Conservation (phyloP, 2,888 invertebrate genomes). For the Agrochola lota region DNA sequence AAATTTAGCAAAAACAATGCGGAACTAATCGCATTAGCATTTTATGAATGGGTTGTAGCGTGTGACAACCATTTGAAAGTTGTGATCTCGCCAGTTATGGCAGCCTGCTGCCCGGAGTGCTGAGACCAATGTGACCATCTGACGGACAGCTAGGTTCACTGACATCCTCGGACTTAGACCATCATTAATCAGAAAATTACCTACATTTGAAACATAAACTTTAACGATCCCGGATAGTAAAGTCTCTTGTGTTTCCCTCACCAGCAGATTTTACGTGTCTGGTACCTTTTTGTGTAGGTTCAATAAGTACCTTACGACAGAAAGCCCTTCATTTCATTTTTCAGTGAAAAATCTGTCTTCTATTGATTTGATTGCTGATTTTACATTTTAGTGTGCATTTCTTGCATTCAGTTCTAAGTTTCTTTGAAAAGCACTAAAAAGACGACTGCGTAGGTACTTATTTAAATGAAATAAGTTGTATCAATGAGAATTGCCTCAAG, state of each 20-base stretch:
- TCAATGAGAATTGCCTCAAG: conserved; percentile 24
- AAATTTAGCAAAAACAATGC: conserved; percentile 84
- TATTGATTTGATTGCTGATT: conserved; percentile 2
- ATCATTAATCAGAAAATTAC: conserved; percentile 49
- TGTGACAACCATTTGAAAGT: conserved; percentile 83
- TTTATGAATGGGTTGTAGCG: conserved; percentile 84
- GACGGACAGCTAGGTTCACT: conserved; percentile 63
- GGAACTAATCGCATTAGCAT: conserved; percentile 84
- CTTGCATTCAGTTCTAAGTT: background rate
- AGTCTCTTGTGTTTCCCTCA: conserved; percentile 8
- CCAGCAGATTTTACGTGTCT: conserved; percentile 1
- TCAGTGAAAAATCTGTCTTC: background rate
- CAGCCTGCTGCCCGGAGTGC: conserved; percentile 26
- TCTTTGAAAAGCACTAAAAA: background rate
- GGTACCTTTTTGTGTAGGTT: background rate
- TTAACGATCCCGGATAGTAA: conserved; percentile 38
- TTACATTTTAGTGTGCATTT: background rate
- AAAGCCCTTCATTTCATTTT: conserved; percentile 1
- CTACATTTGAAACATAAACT: conserved; percentile 41
- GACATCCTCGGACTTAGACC: conserved; percentile 64
- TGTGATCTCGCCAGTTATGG: conserved; percentile 74
- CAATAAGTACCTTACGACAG: background rate
- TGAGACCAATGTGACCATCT: conserved; percentile 2
- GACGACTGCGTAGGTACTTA: background rate
- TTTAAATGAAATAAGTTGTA: conserved; percentile 17